phyloP scores from a whole-genome alignment of 2,113 vertebrate species.

The Podocnemis expansa region DNA sequence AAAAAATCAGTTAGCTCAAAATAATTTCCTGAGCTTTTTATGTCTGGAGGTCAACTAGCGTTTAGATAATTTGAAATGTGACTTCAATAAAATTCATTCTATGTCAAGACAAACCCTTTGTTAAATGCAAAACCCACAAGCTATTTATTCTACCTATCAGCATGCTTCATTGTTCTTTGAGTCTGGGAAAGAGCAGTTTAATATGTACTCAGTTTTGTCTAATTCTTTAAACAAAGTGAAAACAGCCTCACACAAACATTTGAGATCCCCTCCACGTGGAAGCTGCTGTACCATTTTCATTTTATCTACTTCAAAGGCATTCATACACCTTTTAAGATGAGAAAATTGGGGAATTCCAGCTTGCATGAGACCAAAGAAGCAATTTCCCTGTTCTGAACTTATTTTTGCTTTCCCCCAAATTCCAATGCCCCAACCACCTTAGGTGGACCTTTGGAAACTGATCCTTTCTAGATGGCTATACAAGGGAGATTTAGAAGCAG shows the following conservation, averaged over 20 bases:
- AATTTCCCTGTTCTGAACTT: not conserved
- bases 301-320: constrained; percentile 18
- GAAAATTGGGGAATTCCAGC: not conserved
- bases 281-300: not conserved
- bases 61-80: constrained; percentile 59
- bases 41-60: constrained; percentile 47
- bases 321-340: not conserved
- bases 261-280: not conserved
- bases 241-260: constrained; percentile 22
- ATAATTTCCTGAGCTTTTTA: not conserved
- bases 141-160: constrained; percentile 26
- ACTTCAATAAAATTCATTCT: constrained; percentile 55
- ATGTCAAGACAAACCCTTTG: constrained; percentile 42
- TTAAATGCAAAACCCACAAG: constrained; percentile 30
- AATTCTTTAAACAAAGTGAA: constrained; percentile 4
- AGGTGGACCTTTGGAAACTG: not conserved
- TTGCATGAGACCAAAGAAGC: not conserved
- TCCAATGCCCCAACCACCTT: not conserved
- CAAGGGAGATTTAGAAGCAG: not conserved
- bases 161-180: not conserved
- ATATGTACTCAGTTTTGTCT: constrained; percentile 4
- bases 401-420: constrained; percentile 5
- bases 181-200: not conserved
- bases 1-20: constrained; percentile 24
- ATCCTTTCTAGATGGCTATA: not conserved